Evolutionary conservation across 2,113 vertebrate species (phyloP), one percentile per base, ranked within the genome.

Genomic region (Sorex fumeus): DNA sequence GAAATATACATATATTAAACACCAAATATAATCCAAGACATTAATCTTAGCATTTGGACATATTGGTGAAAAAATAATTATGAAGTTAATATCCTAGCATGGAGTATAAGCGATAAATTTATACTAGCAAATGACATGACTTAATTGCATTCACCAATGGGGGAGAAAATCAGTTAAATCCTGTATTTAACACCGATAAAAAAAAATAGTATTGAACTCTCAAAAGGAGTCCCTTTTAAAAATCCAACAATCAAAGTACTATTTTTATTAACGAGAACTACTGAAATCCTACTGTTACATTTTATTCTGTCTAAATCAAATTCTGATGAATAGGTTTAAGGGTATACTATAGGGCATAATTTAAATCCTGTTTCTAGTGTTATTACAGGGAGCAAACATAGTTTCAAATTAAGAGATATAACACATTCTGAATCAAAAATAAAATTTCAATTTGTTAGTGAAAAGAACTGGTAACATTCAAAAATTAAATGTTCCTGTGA

Each of bases 241-340:
- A 84, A 10, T 34, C 23, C 34, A 50, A 91, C n/a, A 69, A 30
- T 91, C 69, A 70, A 67, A 32, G 25, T 8, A 64, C 6, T 0
- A 53, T n/a, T 88, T 85, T 92, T 79, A 57, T 57, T 71, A 28
- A 83, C 84, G 62, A 36, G 6, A 85, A 36, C 71, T n/a, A 12
- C 71, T n/a, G 9, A 70, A 28, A 2, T 43, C 40, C 25, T 2
- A 50, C 25, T 2, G 4, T 81, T 78, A 78, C 12, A 62, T 57
- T 81, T 87, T 53, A 12, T 75, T 75, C 3, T 71, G 60, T 23
- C 10, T 70, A 71, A 90, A 36, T 18, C 34, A 8, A 81, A 60
- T 69, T 88, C 43, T 78, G 36, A 74, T 62, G 40, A 6, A 25
- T 21, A 60, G 40, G 0, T 6, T 40, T 67, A 27, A 93, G 85